Base-by-base conservation (phyloP, 1,140 invertebrate species). In the Brachionus manjavacas region DNA sequence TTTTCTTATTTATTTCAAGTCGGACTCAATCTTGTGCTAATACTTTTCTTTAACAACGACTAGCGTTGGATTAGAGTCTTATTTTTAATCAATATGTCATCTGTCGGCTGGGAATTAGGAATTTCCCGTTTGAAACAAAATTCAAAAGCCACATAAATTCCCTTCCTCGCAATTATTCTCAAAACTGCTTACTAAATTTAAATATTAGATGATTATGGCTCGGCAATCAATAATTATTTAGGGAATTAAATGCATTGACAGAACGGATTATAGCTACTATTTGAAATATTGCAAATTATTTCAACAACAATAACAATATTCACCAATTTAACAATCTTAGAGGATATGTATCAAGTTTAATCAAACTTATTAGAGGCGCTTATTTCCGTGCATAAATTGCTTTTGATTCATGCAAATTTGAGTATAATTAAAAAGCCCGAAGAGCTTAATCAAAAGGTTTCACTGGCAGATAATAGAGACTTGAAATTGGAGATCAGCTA, bases 121-220 rank as follows among this genome's bases (percentile, higher is more conserved):
- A 68, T 68, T 68, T 68, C 66, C 66, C 66, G 66, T 68, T 68
- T 25, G 31, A 68, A 68, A 68, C 25, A 68, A 68, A 68, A 39
- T 39, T 68, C 25, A 68, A 31, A 68, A 68, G 66, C 25, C 25
- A 28, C 66, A 68, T 31, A 68, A 68, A 68, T 68, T 68, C 66
- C 66, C 66, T 68, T 31, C 31, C 25, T 68, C 25, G 9, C 66
- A 31, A 68, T 31, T 31, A 31, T 68, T 68, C 31, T 20, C 52
- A 60, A 60, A 6, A 60, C 52, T 60, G 52, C 52, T 60, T 60
- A 60, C 52, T 31, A 35, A 14, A 68, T 31, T 31, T 68, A 68
- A 68, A 68, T 68, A 31, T 68, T 31, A 39, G 66, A 68, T 68
- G 66, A 68, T 68, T 68, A 68, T 68, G 31, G n/a, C 14, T 31